These are phyloP conservation scores for Agelastica alni DNA, from an alignment of 2,888 invertebrate species.

Conservation along the genomic window DNA sequence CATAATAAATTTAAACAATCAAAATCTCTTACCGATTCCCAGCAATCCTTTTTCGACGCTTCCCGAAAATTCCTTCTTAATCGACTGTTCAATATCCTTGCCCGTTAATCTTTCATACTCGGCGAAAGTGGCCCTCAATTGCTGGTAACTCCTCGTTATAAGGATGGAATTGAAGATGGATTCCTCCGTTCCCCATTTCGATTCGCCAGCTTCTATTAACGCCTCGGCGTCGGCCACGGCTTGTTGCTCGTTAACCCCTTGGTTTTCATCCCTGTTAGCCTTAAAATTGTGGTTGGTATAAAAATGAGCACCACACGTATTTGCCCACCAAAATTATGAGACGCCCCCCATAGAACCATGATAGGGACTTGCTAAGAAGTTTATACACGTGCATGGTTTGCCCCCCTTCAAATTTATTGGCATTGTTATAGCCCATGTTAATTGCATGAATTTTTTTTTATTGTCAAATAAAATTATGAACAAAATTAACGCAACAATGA, in stretches of 20 bases:
- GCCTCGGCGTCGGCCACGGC: slow-evolving; percentile 84
- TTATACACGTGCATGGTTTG: too few species aligned
- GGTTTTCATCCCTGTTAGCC: slow-evolving; percentile 89
- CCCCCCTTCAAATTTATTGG: too few species aligned
- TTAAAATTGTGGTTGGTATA: slow-evolving; percentile 20
- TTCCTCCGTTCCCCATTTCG: slow-evolving; percentile 90
- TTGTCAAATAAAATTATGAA: too few species aligned
- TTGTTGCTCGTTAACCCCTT: slow-evolving; percentile 77
- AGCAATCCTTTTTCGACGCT: slow-evolving; percentile 83
- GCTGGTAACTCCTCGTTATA: slow-evolving; percentile 86
- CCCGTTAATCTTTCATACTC: slow-evolving; percentile 84
- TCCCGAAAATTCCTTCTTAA: slow-evolving; percentile 88
- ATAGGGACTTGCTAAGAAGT: too few species aligned
- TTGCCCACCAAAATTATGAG: too few species aligned
- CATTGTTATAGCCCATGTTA: too few species aligned
- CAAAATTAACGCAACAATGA: too few species aligned
- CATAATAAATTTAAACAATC: neutral
- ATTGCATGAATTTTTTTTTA: too few species aligned
- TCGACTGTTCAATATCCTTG: slow-evolving; percentile 81
- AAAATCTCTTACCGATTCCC: slow-evolving; percentile 73
- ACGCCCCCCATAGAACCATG: too few species aligned
- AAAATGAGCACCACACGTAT: too few species aligned
- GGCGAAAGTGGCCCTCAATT: slow-evolving; percentile 80
- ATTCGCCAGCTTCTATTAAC: slow-evolving; percentile 76
- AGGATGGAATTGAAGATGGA: slow-evolving; percentile 84